A percentile compares a stretch with the other conserved stretches of the same genome.
These are phyloP conservation scores for Thereva nobilitata DNA, from an alignment of 2,888 invertebrate species.

Conservation along the genomic window DNA sequence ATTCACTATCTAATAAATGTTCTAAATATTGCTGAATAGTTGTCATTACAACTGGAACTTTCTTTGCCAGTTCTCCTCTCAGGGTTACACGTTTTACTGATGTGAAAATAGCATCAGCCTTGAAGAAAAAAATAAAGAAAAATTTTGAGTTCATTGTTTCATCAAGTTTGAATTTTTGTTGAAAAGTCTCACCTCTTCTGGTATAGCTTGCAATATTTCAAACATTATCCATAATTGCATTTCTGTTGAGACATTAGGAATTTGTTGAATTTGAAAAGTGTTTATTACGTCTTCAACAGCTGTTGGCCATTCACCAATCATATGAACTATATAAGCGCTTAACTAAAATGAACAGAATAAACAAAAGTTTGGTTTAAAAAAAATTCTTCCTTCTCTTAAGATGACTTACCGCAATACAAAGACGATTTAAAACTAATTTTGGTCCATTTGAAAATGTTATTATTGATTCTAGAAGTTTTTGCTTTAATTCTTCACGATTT, in stretches of 20 bases:
- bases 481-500: slow-evolving; percentile 75
- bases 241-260: slow-evolving; percentile 65
- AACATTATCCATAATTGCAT: slow-evolving; percentile 71
- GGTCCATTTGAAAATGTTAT: slow-evolving; percentile 79
- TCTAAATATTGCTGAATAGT: slow-evolving; percentile 54
- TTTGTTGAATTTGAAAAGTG: slow-evolving; percentile 64
- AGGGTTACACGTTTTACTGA: slow-evolving; percentile 54
- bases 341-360: slow-evolving; percentile 63
- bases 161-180: slow-evolving; percentile 22
- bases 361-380: slow-evolving; percentile 15
- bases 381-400: neutral
- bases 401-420: slow-evolving; percentile 78
- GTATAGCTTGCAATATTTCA: slow-evolving; percentile 83
- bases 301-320: slow-evolving; percentile 61
- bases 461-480: slow-evolving; percentile 76
- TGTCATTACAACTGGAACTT: slow-evolving; percentile 52
- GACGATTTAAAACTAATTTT: slow-evolving; percentile 80
- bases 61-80: slow-evolving; percentile 53
- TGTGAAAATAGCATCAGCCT: slow-evolving; percentile 55
- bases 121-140: slow-evolving; percentile 8
- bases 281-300: slow-evolving; percentile 77
- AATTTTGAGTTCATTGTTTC: slow-evolving; percentile 7
- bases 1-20: slow-evolving; percentile 50
- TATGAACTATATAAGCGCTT: slow-evolving; percentile 80
- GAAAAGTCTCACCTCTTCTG: slow-evolving; percentile 84